These are phyloP conservation scores for Lepus townsendii DNA, from an alignment of 2,797 vertebrate species.

Conservation along the genomic window DNA sequence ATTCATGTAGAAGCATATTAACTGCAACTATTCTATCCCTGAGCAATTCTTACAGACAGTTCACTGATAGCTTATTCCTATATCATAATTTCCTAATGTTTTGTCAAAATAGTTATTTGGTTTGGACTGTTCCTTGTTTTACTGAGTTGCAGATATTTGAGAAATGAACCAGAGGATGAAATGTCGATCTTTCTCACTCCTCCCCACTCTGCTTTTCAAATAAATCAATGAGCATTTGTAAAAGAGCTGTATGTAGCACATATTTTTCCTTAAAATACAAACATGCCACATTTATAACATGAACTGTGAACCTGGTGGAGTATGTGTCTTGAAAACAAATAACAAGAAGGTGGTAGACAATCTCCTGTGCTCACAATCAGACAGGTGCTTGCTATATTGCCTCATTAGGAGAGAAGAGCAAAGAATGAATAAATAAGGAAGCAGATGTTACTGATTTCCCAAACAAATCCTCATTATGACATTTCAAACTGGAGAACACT, in stretches of 20 bases:
- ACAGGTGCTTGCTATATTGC: background rate
- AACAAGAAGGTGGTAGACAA: background rate
- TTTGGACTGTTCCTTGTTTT: background rate
- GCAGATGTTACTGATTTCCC: background rate
- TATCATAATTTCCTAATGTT: conserved; percentile 10
- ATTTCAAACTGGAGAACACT: conserved; percentile 46
- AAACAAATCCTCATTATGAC: conserved; percentile 56
- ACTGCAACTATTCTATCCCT: background rate
- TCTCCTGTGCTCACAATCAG: background rate
- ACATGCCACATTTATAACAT: conserved; percentile 46
- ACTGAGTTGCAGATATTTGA: background rate
- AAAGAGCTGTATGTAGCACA: background rate
- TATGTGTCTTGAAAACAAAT: conserved; percentile 65
- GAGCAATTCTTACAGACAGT: background rate
- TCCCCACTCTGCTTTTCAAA: no score
- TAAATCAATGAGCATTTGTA: no score
- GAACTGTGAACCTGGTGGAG: conserved; percentile 23
- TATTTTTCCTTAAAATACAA: conserved; percentile 68
- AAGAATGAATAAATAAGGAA: conserved; percentile 40
- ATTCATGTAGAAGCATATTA: background rate
- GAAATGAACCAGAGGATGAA: no score
- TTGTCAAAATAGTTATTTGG: conserved; percentile 18
- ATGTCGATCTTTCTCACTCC: no score
- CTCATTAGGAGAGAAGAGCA: background rate
- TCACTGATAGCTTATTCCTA: background rate